Base-by-base conservation (phyloP, 2,888 invertebrate genomes). In the Barypeithes pellucidus region DNA sequence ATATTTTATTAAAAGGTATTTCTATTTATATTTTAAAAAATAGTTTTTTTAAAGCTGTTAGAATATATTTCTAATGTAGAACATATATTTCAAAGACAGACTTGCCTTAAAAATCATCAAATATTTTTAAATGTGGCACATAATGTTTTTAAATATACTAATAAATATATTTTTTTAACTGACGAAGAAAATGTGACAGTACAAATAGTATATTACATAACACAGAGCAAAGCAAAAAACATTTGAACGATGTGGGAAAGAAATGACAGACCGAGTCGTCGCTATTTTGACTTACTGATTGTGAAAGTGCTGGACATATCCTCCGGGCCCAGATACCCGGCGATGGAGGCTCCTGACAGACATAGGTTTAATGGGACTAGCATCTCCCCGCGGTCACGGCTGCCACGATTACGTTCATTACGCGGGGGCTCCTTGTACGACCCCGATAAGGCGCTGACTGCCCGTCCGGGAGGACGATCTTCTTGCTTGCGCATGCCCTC, bases 341-440 rank as follows among this genome's bases (percentile, higher is more conserved):
- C 86, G 84, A 84, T 86, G 86, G 82, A 86, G 84, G 84, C 86
- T 86, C 85, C 86, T 85, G 85, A 86, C 86, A 85, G 86, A 86
- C 86, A 86, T 86, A 86, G 83, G 85, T 33, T 57, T 57, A 57
- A 57, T 57, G 33, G 11, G 82, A 85, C 85, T 85, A 85, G 85
- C 85, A 86, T 86, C 82, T 83, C 85, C 85, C 82, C 83, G 84
- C 83, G 83, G 82, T 84, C 84, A 84, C 84, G 81, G 54, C 54
- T 57, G 33, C 11, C 54, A 57, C 54, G 43, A 66, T 43, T 18
- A 50, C 57, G 66, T 41, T 22, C 54, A 57, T 66, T 54, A 57
- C 43, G 66, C 39, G 43, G 57, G 52, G 47, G 65, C 65, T 60
- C 50, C 24, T 82, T 75, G 79, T 83, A 82, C 84, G 84, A 83